Percentiles rank a stretch among this genome's conserved stretches.
Evolutionary conservation across 1,140 invertebrate species (phyloP).

Genomic region (Psilanteris sp.): DNA sequence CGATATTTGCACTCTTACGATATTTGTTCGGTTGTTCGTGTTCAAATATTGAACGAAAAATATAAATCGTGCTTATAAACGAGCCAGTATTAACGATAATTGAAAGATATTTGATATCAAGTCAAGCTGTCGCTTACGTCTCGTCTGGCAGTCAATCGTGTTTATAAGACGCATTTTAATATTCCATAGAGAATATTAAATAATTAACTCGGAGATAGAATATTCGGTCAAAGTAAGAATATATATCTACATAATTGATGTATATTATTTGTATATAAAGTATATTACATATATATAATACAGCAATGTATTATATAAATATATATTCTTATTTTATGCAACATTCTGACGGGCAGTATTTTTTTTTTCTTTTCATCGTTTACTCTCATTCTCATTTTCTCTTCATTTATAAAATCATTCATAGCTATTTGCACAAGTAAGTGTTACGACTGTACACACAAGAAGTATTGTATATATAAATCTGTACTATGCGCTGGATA

Average conservation of each 20-base stretch:
- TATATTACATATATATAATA: conserved; percentile 10
- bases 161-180: conserved; percentile 41
- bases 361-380: conserved; percentile 13
- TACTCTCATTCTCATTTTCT: conserved; percentile 17
- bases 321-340: conserved; percentile 8
- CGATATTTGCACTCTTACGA: conserved; percentile 59
- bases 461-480: conserved; percentile 38
- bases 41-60: conserved; percentile 74
- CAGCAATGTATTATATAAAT: conserved; percentile 7
- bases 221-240: not conserved
- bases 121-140: conserved; percentile 45
- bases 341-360: not conserved
- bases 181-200: conserved; percentile 29
- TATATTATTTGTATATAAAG: conserved; percentile 16
- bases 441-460: conserved; percentile 40
- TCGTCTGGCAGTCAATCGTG: conserved; percentile 39
- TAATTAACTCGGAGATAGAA: conserved; percentile 7
- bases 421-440: conserved; percentile 56
- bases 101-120: conserved; percentile 58
- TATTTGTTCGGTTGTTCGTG: conserved; percentile 52
- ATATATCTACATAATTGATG: not conserved
- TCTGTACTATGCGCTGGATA: conserved; percentile 14
- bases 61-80: conserved; percentile 57
- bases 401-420: conserved; percentile 33
- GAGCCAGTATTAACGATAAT: conserved; percentile 40